Percentiles rank a stretch among this genome's conserved stretches.
Conservation (phyloP, 2,113 vertebrate species). For the Anarhynchus alexandrinus region DNA sequence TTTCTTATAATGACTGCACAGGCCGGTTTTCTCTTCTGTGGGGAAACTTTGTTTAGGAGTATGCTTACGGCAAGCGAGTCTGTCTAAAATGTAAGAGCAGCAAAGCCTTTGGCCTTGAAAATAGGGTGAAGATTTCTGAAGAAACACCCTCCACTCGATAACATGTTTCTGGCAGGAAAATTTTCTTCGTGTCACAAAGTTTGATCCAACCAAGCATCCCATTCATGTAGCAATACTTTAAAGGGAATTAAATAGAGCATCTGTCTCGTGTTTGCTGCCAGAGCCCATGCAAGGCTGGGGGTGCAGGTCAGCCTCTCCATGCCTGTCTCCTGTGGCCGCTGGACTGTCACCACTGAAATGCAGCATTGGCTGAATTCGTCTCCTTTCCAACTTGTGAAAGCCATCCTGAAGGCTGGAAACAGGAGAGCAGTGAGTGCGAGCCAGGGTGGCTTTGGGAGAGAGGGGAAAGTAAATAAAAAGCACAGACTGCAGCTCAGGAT, state of each 20-base stretch:
- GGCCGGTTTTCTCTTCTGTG: background rate
- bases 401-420: background rate
- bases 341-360: background rate
- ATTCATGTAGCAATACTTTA: background rate
- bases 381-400: background rate
- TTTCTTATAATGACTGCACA: background rate
- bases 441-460: background rate
- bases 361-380: rapidly evolving
- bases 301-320: background rate
- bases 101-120: background rate
- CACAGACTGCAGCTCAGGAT: background rate
- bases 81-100: background rate
- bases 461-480: background rate
- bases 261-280: background rate
- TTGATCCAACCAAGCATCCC: background rate
- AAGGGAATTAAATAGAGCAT: background rate
- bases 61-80: background rate
- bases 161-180: background rate
- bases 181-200: background rate
- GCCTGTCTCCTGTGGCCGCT: background rate
- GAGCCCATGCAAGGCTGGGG: background rate
- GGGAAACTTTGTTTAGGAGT: background rate
- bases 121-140: background rate
- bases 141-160: background rate
- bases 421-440: background rate